A percentile compares a stretch with the other conserved stretches of the same genome.
phyloP scores from a whole-genome alignment of 2,888 invertebrate species.

The Coenonympha arcania region DNA sequence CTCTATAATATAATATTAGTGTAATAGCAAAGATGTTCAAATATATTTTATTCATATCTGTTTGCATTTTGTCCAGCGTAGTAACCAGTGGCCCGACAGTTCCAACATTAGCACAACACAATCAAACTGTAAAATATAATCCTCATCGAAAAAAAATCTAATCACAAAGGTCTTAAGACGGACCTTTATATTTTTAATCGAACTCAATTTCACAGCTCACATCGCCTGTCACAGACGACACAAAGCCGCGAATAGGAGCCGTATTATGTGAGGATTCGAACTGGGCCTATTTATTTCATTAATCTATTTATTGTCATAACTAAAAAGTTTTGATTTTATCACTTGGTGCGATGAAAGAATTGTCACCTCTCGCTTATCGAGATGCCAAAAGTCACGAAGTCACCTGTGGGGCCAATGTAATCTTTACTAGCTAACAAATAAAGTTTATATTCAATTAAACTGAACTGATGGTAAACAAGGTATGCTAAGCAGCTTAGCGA shows the following conservation, averaged over 20 bases:
- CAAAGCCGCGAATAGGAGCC: conserved; percentile 67
- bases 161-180: conserved; percentile 61
- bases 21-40: not conserved
- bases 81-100: conserved; percentile 35
- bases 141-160: conserved; percentile 50
- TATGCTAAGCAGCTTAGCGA: conserved; percentile 68
- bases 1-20: not conserved
- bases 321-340: conserved; percentile 72
- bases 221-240: conserved; percentile 70
- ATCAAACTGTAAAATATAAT: conserved; percentile 66
- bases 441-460: conserved; percentile 35
- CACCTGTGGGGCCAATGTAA: conserved; percentile 23
- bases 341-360: conserved; percentile 65
- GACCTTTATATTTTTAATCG: conserved; percentile 67
- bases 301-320: conserved; percentile 72
- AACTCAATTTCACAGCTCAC: conserved; percentile 72
- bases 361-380: conserved; percentile 65
- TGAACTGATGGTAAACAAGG: conserved; percentile 34
- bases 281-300: conserved; percentile 72
- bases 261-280: conserved; percentile 64
- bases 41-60: conserved; percentile 5
- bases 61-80: conserved; percentile 11
- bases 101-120: conserved; percentile 59
- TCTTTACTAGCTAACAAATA: conserved; percentile 31
- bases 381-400: conserved; percentile 65